Base-by-base conservation (phyloP, 2,888 invertebrate genomes). In the Macrophya annulata region DNA sequence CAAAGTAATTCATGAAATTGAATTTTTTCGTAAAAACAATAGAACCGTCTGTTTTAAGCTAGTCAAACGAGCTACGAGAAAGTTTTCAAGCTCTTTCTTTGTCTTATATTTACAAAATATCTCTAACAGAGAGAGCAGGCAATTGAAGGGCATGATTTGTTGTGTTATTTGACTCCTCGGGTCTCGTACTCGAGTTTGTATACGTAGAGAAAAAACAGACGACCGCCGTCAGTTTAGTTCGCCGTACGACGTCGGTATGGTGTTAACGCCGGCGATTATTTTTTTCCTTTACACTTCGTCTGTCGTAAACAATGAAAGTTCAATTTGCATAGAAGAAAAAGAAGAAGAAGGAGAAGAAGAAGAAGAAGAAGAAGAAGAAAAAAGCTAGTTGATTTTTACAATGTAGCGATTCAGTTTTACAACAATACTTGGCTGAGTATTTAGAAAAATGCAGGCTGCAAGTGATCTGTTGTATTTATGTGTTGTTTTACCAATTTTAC, bases 121-220 rank as follows among this genome's bases (percentile, higher is more conserved):
- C n/a, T 51, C 51, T 6, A 77, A 15, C 51, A 9, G n/a, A 10
- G n/a, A 48, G 55, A 55, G 21, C 43, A 5, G 72, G 40, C 43
- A 21, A 74, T 45, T 74, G 72, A 45, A 74, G 72, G 45, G 72
- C 72, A 45, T n/a, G 59, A 40, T 59, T 81, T 81, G 81, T 81
- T 81, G 59, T 62, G 81, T 62, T 25, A 62, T 62, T 17, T 40
- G 55, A 79, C 79, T 55, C 59, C 62, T n/a, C 62, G 6, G 21
- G 31, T 3, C 51, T 25, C 17, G 4, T n/a, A 51, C 77, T 77
- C 37, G 55, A 37, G 77, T 51, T 37, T 31, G 17, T 21, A 31
- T 25, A 21, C 68, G 37, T 17, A 77, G 8, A 77, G 55, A 55
- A 51, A 55, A 51, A 77, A 77, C 15, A 51, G 77, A 4, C 68